Percentiles rank a stretch among this genome's conserved stretches.
These are phyloP conservation scores for Heloderma charlesbogerti DNA, from an alignment of 2,113 vertebrate genomes.

Conservation along the genomic window DNA sequence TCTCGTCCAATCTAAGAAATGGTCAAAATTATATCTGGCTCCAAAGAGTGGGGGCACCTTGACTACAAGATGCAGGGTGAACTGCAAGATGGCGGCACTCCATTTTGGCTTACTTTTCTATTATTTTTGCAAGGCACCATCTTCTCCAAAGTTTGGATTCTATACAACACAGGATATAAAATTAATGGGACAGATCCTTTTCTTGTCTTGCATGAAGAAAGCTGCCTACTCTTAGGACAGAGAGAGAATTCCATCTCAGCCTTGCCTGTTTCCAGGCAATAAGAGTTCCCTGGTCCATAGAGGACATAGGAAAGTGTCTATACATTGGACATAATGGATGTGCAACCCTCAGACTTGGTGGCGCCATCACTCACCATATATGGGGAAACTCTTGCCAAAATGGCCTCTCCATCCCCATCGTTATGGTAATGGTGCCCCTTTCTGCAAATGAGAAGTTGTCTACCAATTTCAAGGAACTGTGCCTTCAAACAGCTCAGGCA, in stretches of 20 bases:
- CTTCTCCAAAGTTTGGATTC: background rate
- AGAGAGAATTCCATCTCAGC: background rate
- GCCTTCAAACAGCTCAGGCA: background rate
- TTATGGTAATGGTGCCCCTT: background rate
- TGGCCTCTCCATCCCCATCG: background rate
- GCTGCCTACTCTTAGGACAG: background rate
- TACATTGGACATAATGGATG: no score
- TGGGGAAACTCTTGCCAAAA: background rate
- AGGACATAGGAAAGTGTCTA: no score
- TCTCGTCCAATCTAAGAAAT: background rate
- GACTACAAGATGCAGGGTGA: background rate
- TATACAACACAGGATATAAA: background rate
- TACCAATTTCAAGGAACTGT: background rate
- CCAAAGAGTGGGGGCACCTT: background rate
- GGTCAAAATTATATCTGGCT: background rate
- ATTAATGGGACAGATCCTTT: background rate
- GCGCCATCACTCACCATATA: background rate
- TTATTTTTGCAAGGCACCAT: background rate
- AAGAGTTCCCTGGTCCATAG: no score
- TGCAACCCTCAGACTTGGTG: background rate
- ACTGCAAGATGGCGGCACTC: background rate
- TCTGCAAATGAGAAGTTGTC: background rate
- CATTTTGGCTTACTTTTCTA: background rate
- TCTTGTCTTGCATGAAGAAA: background rate
- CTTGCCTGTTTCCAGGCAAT: background rate